Evolutionary conservation across 2,888 invertebrate genomes (phyloP), one percentile per base, ranked within the genome.

Genomic region (Margaritifera margaritifera): DNA sequence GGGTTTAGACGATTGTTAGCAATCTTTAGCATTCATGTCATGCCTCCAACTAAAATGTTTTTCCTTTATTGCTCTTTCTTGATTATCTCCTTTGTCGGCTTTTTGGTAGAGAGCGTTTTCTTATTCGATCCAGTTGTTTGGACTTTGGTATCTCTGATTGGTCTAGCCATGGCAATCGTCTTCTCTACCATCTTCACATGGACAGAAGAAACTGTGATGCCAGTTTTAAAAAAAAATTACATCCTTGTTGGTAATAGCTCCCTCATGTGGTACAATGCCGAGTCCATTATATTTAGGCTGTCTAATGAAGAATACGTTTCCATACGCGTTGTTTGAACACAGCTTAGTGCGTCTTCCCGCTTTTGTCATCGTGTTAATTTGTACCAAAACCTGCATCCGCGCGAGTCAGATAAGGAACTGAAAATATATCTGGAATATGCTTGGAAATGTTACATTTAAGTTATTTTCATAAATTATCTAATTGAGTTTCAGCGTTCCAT

Each of bases 161-260:
- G 89, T 4, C 71, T 88, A 15, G 89, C 90, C 5, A 78, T 89
- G 73, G 88, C 90, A 0, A 87, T 89, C 5, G 86, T 90, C 20
- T 89, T 90, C 68, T 90, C 90, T 1, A 84, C 89, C 1, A 86
- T 86, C 15, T 81, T 90, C 53, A 80, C 87, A 18, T 90, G 90
- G 90, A 80, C 88, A 8, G 89, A 90, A 69, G 78, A 81, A 20
- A 87, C 88, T 67, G 59, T 79, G n/a, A 80, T 90, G 27, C 81
- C 84, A 20, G 83, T 90, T 2, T 87, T 88, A n/a, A 0, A 88
- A 90, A 55, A 84, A 85, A 71, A 84, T 87, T 11, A 85, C 89
- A 5, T 85, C 90, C 2, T 73, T 86, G 22, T 85, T 90, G 64
- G 80, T 88, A 20, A 74, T 89, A 15, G 88, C 87, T 4, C 87